Evolutionary conservation across 2,888 invertebrate species (phyloP), one percentile per base, ranked within the genome.

Genomic region (Mythimna loreyi): DNA sequence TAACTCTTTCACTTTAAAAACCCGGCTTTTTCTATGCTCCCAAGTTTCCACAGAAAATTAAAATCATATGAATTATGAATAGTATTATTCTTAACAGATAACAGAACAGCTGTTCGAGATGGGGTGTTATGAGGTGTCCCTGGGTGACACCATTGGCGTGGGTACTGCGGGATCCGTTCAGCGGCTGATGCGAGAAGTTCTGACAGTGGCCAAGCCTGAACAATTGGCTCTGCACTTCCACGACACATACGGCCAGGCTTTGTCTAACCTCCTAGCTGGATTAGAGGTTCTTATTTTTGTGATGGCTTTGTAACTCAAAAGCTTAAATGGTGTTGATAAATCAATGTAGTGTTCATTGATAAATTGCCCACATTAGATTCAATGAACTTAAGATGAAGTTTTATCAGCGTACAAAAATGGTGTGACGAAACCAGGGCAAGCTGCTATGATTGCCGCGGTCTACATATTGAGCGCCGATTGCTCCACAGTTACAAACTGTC

Each of bases 121-220:
- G 96, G 99, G 99, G 2, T 99, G 99, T 90, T 99, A 99, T 91
- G 99, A 99, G 94, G 97, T 99, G 49, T 99, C 99, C 2, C 93
- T 99, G 58, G 99, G 99, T 0, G 99, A 99, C 91, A 99, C 99
- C 0, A 99, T 99, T 67, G 99, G 99, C 2, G 98, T 99, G 1
- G 99, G 99, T 25, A 98, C 98, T 0, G 98, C 98, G 0, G 97
- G 97, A 4, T 97, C 97, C 1, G 98, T 99, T 82, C 94, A 96
- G 25, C 93, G 94, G 50, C 97, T 99, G 96, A 90, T 99, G 53
- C 96, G 97, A 64, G 98, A 98, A 88, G 97, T 99, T 0, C 88
- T 97, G 13, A 92, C 95, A 45, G 96, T 97, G 4, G 96, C 97
- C 0, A 93, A 97, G 2, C 96, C 97, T 0, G 95, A 97, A 19